Conservation (phyloP, 2,113 vertebrate genomes). For the Micronycteris hirsuta region DNA sequence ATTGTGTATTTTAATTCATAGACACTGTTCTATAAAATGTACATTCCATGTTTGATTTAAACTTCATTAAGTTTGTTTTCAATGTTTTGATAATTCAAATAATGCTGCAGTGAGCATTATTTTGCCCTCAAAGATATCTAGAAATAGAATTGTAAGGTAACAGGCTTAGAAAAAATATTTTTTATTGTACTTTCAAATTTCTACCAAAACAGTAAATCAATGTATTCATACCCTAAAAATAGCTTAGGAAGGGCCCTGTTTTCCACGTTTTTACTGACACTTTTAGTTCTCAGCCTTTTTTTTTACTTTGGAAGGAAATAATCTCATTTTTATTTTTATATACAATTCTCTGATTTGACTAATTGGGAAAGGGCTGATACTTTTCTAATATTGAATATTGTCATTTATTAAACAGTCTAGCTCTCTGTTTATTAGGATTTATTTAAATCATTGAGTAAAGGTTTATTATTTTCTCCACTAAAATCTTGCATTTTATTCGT, state of each 20-base stretch:
- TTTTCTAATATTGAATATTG: neutral
- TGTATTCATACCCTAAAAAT: slow-evolving; percentile 30
- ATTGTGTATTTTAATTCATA: slow-evolving; percentile 19
- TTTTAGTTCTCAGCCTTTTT: neutral
- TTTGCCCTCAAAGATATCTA: neutral
- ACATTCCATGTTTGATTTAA: slow-evolving; percentile 6
- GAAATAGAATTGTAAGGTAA: slow-evolving; percentile 30
- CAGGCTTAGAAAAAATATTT: slow-evolving; percentile 21
- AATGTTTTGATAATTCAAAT: slow-evolving; percentile 34
- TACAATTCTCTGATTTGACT: neutral
- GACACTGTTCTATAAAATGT: neutral
- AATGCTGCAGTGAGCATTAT: neutral
- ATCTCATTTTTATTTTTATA: slow-evolving; percentile 29
- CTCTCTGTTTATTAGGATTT: neutral
- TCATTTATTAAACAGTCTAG: neutral
- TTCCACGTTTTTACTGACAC: neutral
- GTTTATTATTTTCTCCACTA: slow-evolving; percentile 15
- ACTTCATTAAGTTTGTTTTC: neutral
- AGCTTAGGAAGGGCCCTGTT: neutral
- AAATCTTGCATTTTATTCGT: neutral
- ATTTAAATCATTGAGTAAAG: neutral
- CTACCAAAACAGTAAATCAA: slow-evolving; percentile 22
- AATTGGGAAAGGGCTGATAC: neutral
- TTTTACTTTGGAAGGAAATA: slow-evolving; percentile 9
- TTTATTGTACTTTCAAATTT: slow-evolving; percentile 52